Evolutionary conservation across 1,140 invertebrate genomes (phyloP), one percentile per base, ranked within the genome.

Genomic region (Brachionus manjavacas): DNA sequence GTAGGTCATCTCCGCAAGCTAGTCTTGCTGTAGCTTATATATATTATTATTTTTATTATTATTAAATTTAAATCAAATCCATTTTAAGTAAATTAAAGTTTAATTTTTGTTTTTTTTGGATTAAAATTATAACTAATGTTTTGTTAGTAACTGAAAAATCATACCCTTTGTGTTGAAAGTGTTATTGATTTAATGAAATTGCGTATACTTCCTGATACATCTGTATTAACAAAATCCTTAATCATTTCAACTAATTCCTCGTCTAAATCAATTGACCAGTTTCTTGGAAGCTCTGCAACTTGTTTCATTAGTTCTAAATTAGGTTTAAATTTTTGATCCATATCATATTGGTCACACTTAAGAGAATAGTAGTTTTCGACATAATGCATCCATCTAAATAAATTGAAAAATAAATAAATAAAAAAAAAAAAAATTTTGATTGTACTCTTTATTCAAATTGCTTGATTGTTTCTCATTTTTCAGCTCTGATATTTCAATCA

Each of bases 251-350:
- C 88, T n/a, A 90, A 85, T 12, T 87, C 87, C 70, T 88, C 88
- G 85, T 90, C 89, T 85, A 88, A 86, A 64, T 88, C 87, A 85
- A 88, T 74, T 28, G 87, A 86, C 89, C 89, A 90, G 78, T 85
- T 86, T n/a, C 83, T 28, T 12, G 87, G 87, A 6, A 87, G 28
- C 14, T 83, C 81, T 39, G 83, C 80, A 55, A 89, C 81, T 81
- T 85, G 85, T n/a, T 84, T 66, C 55, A 89, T 86, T 68, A 87
- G 86, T n/a, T 86, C 85, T 9, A 85, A 35, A 86, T 89, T 88
- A 11, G 86, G 78, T 14, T 81, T 81, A 43, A 64, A 68, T 76
- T 76, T 76, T 35, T 76, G 9, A 76, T 49, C 43, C 11, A 76
- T 1, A 12, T 76, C 72, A 49, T 23, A 6, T 7, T 49, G 20